phyloP scores from a whole-genome alignment of 2,888 invertebrate genomes.

The Eupithecia vulgata region DNA sequence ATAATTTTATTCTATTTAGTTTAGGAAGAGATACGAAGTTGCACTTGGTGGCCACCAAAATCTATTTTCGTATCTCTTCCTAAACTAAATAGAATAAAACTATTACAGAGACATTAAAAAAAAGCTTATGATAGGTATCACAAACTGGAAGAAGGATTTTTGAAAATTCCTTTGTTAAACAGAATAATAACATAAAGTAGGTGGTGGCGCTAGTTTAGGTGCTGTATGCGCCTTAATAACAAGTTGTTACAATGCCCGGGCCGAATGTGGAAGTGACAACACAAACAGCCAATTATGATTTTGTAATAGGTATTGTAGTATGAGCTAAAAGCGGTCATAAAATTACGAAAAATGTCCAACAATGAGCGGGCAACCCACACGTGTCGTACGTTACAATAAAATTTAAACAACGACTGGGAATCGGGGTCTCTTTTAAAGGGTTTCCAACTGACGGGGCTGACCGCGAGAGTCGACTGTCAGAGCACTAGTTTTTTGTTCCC shows the following conservation, averaged over 20 bases:
- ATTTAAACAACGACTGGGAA: slow-evolving; percentile 26
- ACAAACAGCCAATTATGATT: background rate
- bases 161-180: no score
- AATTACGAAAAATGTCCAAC: background rate
- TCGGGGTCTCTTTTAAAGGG: slow-evolving; percentile 17
- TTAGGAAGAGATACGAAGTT: no score
- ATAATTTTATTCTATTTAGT: no score
- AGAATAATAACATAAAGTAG: no score
- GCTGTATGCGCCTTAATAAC: no score
- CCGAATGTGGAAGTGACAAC: background rate
- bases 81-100: no score
- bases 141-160: no score
- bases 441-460: slow-evolving; percentile 24
- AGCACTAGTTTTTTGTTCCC: background rate
- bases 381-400: slow-evolving; percentile 27
- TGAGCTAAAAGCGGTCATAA: slow-evolving; percentile 9
- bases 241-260: background rate
- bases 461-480: slow-evolving; percentile 2
- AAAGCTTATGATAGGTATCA: no score
- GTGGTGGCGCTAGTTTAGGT: no score
- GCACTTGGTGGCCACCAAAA: no score
- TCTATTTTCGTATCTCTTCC: no score
- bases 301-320: background rate
- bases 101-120: no score
- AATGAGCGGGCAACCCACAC: slow-evolving; percentile 20